phyloP scores from a whole-genome alignment of 2,113 vertebrate species.

The Anser brachyrhynchus region DNA sequence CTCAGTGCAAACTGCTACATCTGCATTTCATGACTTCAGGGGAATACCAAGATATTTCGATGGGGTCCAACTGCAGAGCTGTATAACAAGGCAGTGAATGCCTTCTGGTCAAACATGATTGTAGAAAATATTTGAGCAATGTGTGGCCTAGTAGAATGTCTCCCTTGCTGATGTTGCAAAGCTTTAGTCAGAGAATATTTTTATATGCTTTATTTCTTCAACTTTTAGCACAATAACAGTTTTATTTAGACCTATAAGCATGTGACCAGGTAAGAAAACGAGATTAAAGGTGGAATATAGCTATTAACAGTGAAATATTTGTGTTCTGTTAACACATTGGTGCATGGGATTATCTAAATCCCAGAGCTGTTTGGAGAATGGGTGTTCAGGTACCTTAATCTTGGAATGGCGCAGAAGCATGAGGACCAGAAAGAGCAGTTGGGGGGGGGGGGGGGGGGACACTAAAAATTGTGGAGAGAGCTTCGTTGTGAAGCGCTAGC shows the following conservation, averaged over 20 bases:
- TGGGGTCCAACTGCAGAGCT: neutral
- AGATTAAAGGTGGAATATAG: neutral
- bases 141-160: neutral
- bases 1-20: conserved; percentile 1
- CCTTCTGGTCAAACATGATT: neutral
- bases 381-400: neutral
- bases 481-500: neutral
- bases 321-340: neutral
- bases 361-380: neutral
- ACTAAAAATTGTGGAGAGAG: neutral
- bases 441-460: neutral
- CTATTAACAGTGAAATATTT: neutral
- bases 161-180: neutral
- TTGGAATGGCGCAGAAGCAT: neutral
- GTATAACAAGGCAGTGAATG: neutral
- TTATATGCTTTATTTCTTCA: neutral
- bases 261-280: neutral
- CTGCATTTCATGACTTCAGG: conserved; percentile 44
- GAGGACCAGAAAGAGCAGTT: neutral
- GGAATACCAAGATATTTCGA: conserved; percentile 26
- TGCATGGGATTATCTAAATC: neutral
- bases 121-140: neutral
- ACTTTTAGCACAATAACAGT: neutral
- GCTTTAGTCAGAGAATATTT: neutral
- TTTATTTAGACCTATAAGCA: neutral